These are phyloP conservation scores for Sebastes kiyomatsui DNA, from an alignment of 2,797 vertebrate species.

Conservation along the genomic window DNA sequence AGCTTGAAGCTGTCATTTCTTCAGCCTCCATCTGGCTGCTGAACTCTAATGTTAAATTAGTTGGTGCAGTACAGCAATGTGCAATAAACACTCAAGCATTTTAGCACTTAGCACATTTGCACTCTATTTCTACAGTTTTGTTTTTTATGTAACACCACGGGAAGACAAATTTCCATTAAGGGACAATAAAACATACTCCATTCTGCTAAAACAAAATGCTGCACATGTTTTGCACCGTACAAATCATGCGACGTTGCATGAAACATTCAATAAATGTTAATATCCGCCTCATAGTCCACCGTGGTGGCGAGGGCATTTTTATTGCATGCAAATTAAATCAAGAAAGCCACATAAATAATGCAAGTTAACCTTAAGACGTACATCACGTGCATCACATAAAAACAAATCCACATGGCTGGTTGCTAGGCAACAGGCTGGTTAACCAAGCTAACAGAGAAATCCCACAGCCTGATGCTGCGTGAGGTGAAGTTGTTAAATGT, in stretches of 20 bases:
- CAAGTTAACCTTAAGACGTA: slow-evolving; percentile 9
- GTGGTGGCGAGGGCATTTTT: no score
- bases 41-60: no score
- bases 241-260: background rate
- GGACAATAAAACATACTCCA: no score
- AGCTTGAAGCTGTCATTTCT: background rate
- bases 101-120: no score
- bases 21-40: no score
- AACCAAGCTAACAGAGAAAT: background rate
- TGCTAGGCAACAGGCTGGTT: slow-evolving; percentile 23
- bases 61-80: no score
- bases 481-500: slow-evolving; percentile 9
- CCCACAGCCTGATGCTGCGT: background rate
- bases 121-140: no score
- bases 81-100: no score
- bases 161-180: no score
- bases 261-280: background rate
- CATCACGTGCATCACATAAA: background rate
- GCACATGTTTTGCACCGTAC: background rate
- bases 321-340: background rate
- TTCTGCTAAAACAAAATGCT: no score
- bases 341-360: slow-evolving; percentile 22
- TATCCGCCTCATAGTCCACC: background rate
- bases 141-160: no score
- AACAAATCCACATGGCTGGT: slow-evolving; percentile 12